Base-by-base conservation (phyloP, 2,113 vertebrate species). In the Prunella fulvescens region DNA sequence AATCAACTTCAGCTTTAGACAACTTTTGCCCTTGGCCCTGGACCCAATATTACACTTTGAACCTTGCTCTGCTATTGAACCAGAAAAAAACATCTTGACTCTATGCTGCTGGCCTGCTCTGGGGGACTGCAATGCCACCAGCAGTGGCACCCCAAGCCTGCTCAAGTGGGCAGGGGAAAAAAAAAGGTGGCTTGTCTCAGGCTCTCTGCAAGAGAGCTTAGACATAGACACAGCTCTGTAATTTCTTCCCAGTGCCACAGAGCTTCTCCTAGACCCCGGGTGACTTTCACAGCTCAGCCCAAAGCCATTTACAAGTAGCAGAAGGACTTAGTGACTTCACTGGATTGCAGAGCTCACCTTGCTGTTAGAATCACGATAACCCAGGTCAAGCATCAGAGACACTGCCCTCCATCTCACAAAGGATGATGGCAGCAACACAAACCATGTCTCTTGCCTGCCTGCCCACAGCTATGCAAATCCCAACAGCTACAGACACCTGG, bases 341-440 rank as follows among this genome's bases (percentile, higher is more conserved):
- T 8, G 10, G 7, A 11, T 19, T 65, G 26, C 62, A 72, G 57
- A 76, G 11, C 37, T 69, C 25, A 24, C n/a, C 45, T 79, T 5
- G 1, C 19, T 37, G 15, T 6, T 19, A 14, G 0, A 7, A 60
- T 3, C 22, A 7, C 4, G 0, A 13, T 33, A 5, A 1, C 9
- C 48, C 61, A 50, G 28, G 24, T 19, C 6, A 0, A 1, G 12
- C 29, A 58, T 37, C n/a, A 76, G 33, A 54, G 7, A 8, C 11
- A 0, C 10, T 29, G 47, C 40, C 37, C 29, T 61, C 12, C 14
- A 6, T 45, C 54, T 11, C 11, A 14, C 22, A 14, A 76, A 70
- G 19, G 18, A 28, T 0, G 3, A 28, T 0, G 1, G 64, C 44
- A 56, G 7, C 2, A 65, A 19, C 3, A 1, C 1, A 1, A 19